Percentiles rank a stretch among this genome's conserved stretches.
Evolutionary conservation across 2,113 vertebrate species (phyloP).

Genomic region (Delphinapterus leucas): DNA sequence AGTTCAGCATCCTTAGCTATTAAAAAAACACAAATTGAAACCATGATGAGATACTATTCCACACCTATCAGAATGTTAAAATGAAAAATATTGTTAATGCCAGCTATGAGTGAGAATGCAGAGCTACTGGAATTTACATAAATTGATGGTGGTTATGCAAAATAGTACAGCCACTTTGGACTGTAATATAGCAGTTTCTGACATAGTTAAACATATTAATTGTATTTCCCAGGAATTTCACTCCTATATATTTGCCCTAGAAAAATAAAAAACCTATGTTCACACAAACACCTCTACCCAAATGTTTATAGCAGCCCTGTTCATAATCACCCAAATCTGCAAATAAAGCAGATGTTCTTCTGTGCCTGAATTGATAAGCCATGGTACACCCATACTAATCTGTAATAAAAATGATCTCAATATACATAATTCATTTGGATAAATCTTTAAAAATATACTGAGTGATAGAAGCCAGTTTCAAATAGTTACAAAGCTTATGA

Average conservation of each 20-base stretch:
- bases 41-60: neutral
- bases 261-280: neutral
- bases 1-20: neutral
- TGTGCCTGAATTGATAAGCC: neutral
- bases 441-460: neutral
- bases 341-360: neutral
- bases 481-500: neutral
- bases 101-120: neutral
- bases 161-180: neutral
- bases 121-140: neutral
- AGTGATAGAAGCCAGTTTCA: neutral
- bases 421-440: neutral
- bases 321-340: neutral
- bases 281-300: neutral
- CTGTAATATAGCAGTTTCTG: neutral
- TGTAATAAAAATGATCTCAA: neutral
- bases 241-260: neutral
- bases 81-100: neutral
- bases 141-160: neutral
- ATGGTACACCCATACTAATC: neutral
- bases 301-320: neutral
- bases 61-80: neutral
- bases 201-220: neutral
- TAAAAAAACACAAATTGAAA: neutral
- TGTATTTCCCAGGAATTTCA: neutral